Percentiles rank a stretch among this genome's conserved stretches.
Evolutionary conservation across 2,888 invertebrate genomes (phyloP).

Genomic region (Eupithecia centaureata): DNA sequence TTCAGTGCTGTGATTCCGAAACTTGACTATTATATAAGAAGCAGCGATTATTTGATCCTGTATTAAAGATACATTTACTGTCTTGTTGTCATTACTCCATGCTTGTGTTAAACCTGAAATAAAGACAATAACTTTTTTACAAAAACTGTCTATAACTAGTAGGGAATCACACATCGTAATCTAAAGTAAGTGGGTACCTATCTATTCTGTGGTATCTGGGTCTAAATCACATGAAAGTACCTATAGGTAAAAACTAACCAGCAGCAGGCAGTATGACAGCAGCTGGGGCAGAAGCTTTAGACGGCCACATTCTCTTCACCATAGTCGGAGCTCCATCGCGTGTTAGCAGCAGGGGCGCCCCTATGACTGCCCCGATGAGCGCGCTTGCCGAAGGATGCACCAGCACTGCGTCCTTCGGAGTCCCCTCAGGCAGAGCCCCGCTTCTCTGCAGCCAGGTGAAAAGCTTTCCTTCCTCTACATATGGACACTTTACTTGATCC

Average conservation of each 20-base stretch:
- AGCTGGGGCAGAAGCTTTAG: conserved; percentile 72
- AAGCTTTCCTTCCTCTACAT: conserved; percentile 62
- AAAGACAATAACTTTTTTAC: conserved; percentile 4
- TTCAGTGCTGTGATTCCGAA: conserved; percentile 66
- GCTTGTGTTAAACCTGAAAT: conserved; percentile 65
- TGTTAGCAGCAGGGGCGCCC: conserved; percentile 65
- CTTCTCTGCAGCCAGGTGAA: conserved; percentile 72
- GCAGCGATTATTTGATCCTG: conserved; percentile 60
- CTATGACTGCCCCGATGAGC: conserved; percentile 72
- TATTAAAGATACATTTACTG: conserved; percentile 66
- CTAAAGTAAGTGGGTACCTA: too few relatives aligned
- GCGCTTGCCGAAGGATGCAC: conserved; percentile 72
- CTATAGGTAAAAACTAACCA: conserved; percentile 52
- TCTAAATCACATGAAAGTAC: too few relatives aligned
- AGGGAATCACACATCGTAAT: too few relatives aligned
- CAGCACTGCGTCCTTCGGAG: conserved; percentile 70
- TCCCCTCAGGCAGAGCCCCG: conserved; percentile 64
- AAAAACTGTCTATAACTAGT: background rate
- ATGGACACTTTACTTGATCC: conserved; percentile 76
- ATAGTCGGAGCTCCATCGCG: conserved; percentile 69
- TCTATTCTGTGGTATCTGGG: too few relatives aligned
- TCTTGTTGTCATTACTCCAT: conserved; percentile 71
- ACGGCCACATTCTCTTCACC: conserved; percentile 78
- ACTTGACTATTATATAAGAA: conserved; percentile 58
- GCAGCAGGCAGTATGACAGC: conserved; percentile 75